phyloP scores from a whole-genome alignment of 2,113 vertebrate genomes.

The human region DNA sequence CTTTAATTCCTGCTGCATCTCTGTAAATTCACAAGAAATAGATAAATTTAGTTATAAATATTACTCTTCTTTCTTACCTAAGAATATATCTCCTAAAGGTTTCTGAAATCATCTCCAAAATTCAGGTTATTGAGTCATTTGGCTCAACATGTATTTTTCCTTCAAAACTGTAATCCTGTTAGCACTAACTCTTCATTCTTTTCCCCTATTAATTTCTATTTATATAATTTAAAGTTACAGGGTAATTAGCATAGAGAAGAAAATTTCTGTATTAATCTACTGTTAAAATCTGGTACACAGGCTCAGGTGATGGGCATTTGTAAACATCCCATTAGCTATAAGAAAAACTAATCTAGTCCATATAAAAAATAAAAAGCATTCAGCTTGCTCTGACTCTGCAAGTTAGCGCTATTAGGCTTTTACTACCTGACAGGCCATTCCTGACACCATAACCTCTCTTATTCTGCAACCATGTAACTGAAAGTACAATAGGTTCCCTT shows the following conservation, averaged over 20 bases:
- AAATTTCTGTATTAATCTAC: not conserved
- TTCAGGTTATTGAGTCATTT: conserved; percentile 42
- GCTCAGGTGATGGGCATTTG: not conserved
- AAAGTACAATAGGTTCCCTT: not conserved
- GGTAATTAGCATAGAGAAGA: not conserved
- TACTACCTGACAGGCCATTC: not conserved
- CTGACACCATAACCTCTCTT: not conserved
- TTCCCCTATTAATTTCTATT: not conserved
- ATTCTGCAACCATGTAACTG: not conserved
- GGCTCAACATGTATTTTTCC: conserved; percentile 26
- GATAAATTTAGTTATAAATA: conserved; percentile 7
- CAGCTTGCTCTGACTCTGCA: conserved; percentile 11
- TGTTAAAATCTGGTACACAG: conserved; percentile 10
- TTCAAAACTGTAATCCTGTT: conserved; percentile 20
- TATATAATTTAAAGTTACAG: conserved; percentile 45
- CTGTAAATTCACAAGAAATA: not conserved
- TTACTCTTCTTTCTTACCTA: conserved; percentile 36
- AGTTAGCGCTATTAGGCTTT: not conserved
- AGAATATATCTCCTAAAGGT: conserved; percentile 11
- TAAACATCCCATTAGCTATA: conserved; percentile 6
- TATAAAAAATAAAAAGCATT: conserved; percentile 12
- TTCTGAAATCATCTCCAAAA: conserved; percentile 54
- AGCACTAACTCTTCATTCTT: not conserved
- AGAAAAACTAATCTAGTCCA: not conserved
- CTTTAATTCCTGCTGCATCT: not conserved